Conservation (phyloP, 2,888 invertebrate genomes). For the Selenia dentaria region DNA sequence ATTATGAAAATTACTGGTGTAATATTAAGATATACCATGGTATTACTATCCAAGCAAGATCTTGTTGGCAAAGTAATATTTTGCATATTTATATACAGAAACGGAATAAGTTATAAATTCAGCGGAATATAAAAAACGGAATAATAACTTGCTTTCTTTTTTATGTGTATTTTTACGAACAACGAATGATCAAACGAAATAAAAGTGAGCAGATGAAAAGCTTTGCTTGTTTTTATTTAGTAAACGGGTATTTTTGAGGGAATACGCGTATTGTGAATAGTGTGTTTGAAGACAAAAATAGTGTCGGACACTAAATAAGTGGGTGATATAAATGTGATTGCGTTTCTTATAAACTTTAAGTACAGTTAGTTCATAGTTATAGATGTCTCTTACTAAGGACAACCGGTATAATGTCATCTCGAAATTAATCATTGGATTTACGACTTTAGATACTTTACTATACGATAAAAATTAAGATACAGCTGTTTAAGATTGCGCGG, state of each 20-base stretch:
- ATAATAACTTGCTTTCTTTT: too few relatives aligned
- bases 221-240: conserved; percentile 63
- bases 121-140: too few relatives aligned
- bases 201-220: conserved; percentile 55
- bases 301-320: conserved; percentile 50
- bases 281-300: conserved; percentile 68
- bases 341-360: conserved; percentile 75
- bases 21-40: too few relatives aligned
- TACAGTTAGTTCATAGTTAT: conserved; percentile 64
- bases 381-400: conserved; percentile 49
- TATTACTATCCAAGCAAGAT: too few relatives aligned
- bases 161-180: conserved; percentile 8
- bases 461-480: too few relatives aligned
- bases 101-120: neutral
- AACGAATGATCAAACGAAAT: conserved; percentile 39
- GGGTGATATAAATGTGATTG: conserved; percentile 84
- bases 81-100: too few relatives aligned
- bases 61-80: neutral
- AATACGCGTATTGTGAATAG: conserved; percentile 62
- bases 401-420: conserved; percentile 26
- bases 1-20: too few relatives aligned
- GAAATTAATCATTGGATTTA: neutral
- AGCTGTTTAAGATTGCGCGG: too few relatives aligned
- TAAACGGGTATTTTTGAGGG: conserved; percentile 52
- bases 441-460: too few relatives aligned